Conservation (phyloP, 2,797 vertebrate species). For the Brachyrhaphis roseni region DNA sequence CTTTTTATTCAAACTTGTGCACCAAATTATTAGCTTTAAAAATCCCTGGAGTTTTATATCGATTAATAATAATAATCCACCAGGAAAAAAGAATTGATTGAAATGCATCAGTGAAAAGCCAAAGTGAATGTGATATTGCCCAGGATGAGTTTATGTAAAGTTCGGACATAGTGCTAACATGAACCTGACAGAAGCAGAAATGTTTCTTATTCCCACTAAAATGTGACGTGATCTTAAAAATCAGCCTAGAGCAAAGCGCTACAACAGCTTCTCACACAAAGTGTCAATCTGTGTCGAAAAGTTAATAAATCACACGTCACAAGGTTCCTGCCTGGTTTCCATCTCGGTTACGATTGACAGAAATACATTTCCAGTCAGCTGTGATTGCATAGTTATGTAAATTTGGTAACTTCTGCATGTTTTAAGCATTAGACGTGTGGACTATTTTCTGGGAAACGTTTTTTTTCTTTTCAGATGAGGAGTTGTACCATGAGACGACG, state of each 20-base stretch:
- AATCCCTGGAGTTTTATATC: background rate
- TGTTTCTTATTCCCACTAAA: slow-evolving; percentile 7
- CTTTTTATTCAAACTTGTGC: background rate
- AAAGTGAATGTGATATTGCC: background rate
- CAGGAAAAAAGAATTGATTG: background rate
- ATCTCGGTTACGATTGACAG: slow-evolving; percentile 56
- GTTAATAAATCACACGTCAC: slow-evolving; percentile 20
- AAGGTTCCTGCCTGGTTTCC: slow-evolving; percentile 33
- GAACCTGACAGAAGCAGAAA: slow-evolving; percentile 16
- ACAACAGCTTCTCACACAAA: background rate
- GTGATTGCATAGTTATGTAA: slow-evolving; percentile 48
- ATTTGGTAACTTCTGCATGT: slow-evolving; percentile 40
- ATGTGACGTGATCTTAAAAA: slow-evolving; percentile 28
- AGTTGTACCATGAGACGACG: slow-evolving; percentile 54
- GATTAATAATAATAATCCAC: background rate
- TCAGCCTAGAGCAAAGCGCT: background rate
- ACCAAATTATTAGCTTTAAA: background rate
- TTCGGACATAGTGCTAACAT: background rate
- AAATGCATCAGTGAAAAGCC: background rate
- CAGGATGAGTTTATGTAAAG: background rate
- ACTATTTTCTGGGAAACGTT: slow-evolving; percentile 34
- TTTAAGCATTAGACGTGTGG: slow-evolving; percentile 57
- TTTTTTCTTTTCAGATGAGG: slow-evolving; percentile 40
- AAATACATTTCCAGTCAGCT: slow-evolving; percentile 44
- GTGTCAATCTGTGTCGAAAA: background rate